phyloP scores from a whole-genome alignment of 2,888 invertebrate genomes.

The Ochlodes sylvanus region DNA sequence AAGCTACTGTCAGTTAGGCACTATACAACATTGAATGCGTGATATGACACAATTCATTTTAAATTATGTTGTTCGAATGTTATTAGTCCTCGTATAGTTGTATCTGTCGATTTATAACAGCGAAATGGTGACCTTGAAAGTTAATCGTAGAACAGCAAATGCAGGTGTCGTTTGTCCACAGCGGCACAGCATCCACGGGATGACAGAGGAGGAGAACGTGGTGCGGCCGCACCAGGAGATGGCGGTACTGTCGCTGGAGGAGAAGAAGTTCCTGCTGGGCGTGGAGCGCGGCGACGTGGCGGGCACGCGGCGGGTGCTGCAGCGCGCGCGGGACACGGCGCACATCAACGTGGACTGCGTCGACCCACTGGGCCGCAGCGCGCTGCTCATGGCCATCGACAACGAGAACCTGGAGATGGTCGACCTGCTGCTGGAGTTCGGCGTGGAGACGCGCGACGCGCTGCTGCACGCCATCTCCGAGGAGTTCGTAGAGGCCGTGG shows the following conservation, averaged over 20 bases:
- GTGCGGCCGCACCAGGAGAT: slow-evolving; percentile 96
- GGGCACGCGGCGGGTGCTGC: slow-evolving; percentile 93
- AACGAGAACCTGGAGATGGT: slow-evolving; percentile 99
- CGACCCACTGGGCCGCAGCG: slow-evolving; percentile 97
- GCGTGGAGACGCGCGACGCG: slow-evolving; percentile 96
- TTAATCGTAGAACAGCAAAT: background rate
- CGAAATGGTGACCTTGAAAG: too few species aligned
- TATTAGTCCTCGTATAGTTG: too few species aligned
- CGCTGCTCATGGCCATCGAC: slow-evolving; percentile 98
- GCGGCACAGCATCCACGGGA: slow-evolving; percentile 95
- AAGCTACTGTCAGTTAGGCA: too few species aligned
- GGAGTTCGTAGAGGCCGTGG: slow-evolving; percentile 99
- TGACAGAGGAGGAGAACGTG: slow-evolving; percentile 96
- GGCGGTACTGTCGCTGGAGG: slow-evolving; percentile 92
- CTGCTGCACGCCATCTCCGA: slow-evolving; percentile 98
- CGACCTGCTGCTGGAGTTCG: slow-evolving; percentile 92
- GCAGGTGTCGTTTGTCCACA: slow-evolving; percentile 60
- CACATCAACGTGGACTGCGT: slow-evolving; percentile 98
- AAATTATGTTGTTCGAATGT: too few species aligned
- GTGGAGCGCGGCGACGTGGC: slow-evolving; percentile 99
- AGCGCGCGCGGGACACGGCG: slow-evolving; percentile 89
- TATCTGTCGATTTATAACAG: too few species aligned
- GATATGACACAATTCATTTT: too few species aligned
- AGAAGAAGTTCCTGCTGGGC: slow-evolving; percentile 97
- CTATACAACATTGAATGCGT: too few species aligned